Conservation (phyloP, 35 echinoderm and acorn worm species). For the Apostichopus californicus region DNA sequence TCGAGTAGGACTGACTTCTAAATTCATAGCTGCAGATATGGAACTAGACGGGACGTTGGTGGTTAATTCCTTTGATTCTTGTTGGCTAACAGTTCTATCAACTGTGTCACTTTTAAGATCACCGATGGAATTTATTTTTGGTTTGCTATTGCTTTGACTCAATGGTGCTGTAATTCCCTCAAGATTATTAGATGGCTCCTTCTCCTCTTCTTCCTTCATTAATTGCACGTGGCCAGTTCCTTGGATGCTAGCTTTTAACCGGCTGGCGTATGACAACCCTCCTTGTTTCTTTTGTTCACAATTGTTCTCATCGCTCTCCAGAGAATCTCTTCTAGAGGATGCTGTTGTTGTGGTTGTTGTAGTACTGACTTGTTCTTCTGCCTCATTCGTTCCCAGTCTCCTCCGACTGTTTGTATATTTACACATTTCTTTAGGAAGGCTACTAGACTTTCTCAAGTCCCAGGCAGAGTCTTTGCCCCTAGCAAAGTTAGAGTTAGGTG, state of each 20-base stretch:
- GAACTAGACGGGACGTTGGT: not conserved
- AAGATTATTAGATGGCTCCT: not conserved
- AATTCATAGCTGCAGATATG: conserved; percentile 32
- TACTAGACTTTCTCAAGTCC: conserved; percentile 47
- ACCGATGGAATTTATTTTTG: conserved; percentile 41
- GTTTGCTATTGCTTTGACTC: conserved; percentile 37
- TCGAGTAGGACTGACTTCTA: conserved; percentile 24
- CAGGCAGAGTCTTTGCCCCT: conserved; percentile 14
- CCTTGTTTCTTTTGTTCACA: conserved; percentile 24
- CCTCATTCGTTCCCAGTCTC: conserved; percentile 26
- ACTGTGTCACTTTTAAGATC: not conserved
- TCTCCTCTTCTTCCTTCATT: not conserved
- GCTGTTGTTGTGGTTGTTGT: conserved; percentile 46
- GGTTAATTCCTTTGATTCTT: not conserved
- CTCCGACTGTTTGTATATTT: conserved; percentile 11
- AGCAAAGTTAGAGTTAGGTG: not conserved
- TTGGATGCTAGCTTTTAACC: conserved; percentile 37
- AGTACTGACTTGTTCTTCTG: conserved; percentile 42
- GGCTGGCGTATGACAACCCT: conserved; percentile 29
- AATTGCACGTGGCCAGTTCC: conserved; percentile 32
- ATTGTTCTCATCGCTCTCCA: conserved; percentile 52
- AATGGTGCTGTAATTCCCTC: not conserved
- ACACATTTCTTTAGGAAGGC: conserved; percentile 56
- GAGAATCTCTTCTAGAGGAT: conserved; percentile 41
- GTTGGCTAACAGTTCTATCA: not conserved